These are phyloP conservation scores for Neostethus bicornis DNA, from an alignment of 2,797 vertebrate species.

Conservation along the genomic window DNA sequence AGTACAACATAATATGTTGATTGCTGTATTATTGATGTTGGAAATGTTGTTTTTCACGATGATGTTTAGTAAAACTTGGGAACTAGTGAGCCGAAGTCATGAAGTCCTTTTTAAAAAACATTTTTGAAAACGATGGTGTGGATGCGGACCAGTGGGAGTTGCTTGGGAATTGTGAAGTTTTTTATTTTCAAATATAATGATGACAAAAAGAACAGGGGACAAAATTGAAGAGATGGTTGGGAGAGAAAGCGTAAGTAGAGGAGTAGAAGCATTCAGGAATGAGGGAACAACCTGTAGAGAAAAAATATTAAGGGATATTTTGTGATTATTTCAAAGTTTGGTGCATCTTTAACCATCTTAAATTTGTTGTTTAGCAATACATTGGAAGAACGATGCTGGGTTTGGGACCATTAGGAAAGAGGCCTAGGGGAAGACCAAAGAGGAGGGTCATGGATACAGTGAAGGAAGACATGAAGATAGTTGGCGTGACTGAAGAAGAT, in stretches of 20 bases:
- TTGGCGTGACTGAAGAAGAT: too few species aligned
- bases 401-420: too few species aligned
- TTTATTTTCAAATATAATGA: background rate
- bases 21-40: constrained; percentile 63
- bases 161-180: background rate
- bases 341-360: too few species aligned
- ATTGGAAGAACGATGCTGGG: too few species aligned
- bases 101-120: constrained; percentile 18
- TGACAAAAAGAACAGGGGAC: background rate
- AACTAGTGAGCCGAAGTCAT: constrained; percentile 12
- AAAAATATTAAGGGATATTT: too few species aligned
- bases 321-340: too few species aligned
- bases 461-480: too few species aligned
- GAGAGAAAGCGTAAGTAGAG: background rate
- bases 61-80: constrained; percentile 18
- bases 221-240: background rate
- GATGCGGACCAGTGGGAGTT: constrained; percentile 1
- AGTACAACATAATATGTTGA: constrained; percentile 52
- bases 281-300: background rate
- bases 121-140: background rate
- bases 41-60: constrained; percentile 26
- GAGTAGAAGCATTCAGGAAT: background rate
- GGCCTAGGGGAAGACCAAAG: too few species aligned
- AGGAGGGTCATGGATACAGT: too few species aligned
- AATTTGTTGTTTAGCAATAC: too few species aligned